Base-by-base conservation (phyloP, 2,113 vertebrate genomes). In the Notothenia rossii region DNA sequence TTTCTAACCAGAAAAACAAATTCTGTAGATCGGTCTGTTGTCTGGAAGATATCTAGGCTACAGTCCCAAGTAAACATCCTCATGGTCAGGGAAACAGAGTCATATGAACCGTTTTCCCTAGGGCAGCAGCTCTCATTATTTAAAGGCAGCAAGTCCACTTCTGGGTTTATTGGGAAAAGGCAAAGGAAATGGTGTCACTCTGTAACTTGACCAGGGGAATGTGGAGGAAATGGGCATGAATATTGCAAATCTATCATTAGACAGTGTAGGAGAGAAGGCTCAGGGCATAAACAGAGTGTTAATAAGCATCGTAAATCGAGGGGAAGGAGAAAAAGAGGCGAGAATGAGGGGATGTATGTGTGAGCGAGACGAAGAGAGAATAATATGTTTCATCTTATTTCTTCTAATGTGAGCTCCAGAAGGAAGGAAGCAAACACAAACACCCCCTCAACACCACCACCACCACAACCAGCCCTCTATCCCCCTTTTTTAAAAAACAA, bases 201-300 rank as follows among this genome's bases (percentile, higher is more conserved):
- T 79, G 46, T 60, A 86, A 68, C 66, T 80, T 88, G 88, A 89
- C 90, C 86, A 79, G 29, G 58, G 67, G 68, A 91, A 75, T 51
- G 79, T 79, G 79, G 56, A 77, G 77, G 72, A 80, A 82, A 76
- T 72, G 62, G 73, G 78, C 78, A 89, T 84, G 79, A 90, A 91
- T 93, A 92, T 89, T 89, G 89, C 81, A 93, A 77, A 83, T 85
- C 85, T 90, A 87, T 89, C 91, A 91, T 93, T 88, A 90, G 83
- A 86, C 70, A 70, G 77, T 81, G 81, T 76, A 68, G 78, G 77
- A 88, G 81, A 83, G 82, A 85, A 77, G 74, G 92, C 91, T 92
- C 71, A 81, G 53, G 90, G 92, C 91, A 94, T 91, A 93, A 90
- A 92, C 90, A 90, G 69, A 85, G 73, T 50, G 63, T 83, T 91